Conservation (phyloP, 2,888 invertebrate species). For the Empis stercorea region DNA sequence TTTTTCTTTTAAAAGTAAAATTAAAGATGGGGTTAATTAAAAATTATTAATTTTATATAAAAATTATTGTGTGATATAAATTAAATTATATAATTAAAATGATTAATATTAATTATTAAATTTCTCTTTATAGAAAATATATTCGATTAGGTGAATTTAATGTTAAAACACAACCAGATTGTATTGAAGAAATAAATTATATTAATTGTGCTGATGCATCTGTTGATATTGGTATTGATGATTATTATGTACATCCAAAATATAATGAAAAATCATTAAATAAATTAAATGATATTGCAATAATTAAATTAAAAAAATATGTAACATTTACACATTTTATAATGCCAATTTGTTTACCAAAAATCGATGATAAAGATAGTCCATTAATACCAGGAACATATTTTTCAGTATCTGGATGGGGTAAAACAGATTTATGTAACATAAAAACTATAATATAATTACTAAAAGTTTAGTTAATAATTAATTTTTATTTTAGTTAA, state of each 20-base stretch:
- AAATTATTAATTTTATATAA: too few relatives aligned
- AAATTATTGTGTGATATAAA: too few relatives aligned
- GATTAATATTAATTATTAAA: too few relatives aligned
- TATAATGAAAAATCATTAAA: slow-evolving; percentile 39
- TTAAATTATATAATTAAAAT: too few relatives aligned
- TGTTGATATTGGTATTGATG: slow-evolving; percentile 47
- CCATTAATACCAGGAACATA: slow-evolving; percentile 34
- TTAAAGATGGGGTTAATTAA: background rate
- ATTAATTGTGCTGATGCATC: slow-evolving; percentile 49
- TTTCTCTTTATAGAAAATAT: slow-evolving; percentile 24
- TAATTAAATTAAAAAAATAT: slow-evolving; percentile 32
- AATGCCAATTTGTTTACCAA: slow-evolving; percentile 45
- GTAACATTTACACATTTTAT: slow-evolving; percentile 41
- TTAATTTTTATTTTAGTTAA: slow-evolving; percentile 23
- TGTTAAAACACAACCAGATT: slow-evolving; percentile 46
- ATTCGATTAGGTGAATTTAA: slow-evolving; percentile 56
- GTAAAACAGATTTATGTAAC: slow-evolving; percentile 42
- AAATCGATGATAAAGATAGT: slow-evolving; percentile 20
- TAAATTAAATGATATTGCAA: slow-evolving; percentile 44
- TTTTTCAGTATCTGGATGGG: slow-evolving; percentile 49
- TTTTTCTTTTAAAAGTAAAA: too few relatives aligned
- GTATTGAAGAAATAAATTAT: slow-evolving; percentile 36
- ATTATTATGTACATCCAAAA: slow-evolving; percentile 51
- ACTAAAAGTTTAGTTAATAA: background rate
- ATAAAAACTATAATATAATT: background rate